These are phyloP conservation scores for Haplochromis vanheusdeni DNA, from an alignment of 2,113 vertebrate species.

Conservation along the genomic window DNA sequence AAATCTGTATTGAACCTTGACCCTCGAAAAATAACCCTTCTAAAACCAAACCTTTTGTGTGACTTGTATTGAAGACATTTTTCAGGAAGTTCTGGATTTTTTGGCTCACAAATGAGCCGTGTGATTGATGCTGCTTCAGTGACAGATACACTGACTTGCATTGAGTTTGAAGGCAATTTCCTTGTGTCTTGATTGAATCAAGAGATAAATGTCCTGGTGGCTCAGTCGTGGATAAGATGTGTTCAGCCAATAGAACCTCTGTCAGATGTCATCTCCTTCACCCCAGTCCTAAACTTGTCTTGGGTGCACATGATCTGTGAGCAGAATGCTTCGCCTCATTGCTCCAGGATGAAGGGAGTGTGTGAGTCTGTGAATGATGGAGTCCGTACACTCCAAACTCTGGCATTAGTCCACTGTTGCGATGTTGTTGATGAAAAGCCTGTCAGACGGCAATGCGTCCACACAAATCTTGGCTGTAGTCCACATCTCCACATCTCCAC, in stretches of 20 bases:
- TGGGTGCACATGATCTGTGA: background rate
- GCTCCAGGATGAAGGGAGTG: background rate
- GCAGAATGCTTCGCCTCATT: background rate
- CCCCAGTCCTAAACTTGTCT: background rate
- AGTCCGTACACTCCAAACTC: background rate
- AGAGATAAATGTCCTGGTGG: background rate
- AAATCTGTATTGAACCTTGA: background rate
- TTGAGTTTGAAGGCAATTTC: constrained; percentile 41
- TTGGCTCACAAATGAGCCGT: background rate
- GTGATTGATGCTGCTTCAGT: background rate
- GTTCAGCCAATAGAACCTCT: background rate
- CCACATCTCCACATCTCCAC: background rate
- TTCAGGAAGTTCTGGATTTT: background rate
- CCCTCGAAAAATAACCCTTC: background rate
- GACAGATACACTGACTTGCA: background rate
- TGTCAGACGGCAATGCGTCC: background rate
- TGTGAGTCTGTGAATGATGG: constrained; percentile 16
- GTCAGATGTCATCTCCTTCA: background rate
- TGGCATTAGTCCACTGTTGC: constrained; percentile 19
- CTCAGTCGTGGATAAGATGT: background rate
- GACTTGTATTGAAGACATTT: background rate
- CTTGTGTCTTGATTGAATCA: constrained; percentile 27
- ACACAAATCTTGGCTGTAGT: constrained; percentile 25
- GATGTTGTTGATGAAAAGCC: constrained; percentile 11
- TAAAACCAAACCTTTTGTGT: background rate